Evolutionary conservation across 2,888 invertebrate genomes (phyloP).

Genomic region (Clitarchus hookeri): DNA sequence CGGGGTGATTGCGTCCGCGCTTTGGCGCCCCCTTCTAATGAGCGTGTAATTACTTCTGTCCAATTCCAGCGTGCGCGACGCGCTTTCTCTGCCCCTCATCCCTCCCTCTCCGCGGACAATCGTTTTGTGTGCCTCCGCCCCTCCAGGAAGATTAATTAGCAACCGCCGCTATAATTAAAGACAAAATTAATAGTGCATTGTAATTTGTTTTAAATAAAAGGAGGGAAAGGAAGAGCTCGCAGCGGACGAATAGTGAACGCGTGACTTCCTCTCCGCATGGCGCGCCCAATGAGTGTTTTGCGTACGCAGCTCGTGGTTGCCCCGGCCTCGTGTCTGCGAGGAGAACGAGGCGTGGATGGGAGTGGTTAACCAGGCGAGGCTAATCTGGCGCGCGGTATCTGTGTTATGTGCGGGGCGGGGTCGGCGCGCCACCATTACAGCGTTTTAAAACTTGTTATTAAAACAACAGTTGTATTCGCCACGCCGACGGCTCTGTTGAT

Average conservation of each 20-base stretch:
- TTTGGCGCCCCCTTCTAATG: neutral
- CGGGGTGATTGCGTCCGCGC: neutral
- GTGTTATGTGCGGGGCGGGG: neutral
- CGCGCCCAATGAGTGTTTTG: neutral
- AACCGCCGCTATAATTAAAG: constrained; percentile 19
- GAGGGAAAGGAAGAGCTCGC: neutral
- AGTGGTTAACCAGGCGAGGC: neutral
- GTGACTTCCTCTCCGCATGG: neutral
- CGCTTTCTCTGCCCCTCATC: neutral
- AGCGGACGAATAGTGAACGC: neutral
- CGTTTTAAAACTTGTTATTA: constrained; percentile 11
- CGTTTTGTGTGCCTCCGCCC: neutral
- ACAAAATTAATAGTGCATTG: constrained; percentile 22
- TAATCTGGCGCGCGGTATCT: neutral
- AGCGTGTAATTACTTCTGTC: neutral
- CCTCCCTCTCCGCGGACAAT: neutral
- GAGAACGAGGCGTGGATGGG: neutral
- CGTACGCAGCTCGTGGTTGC: neutral
- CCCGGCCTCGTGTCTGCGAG: neutral
- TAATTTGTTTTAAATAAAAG: constrained; percentile 4
- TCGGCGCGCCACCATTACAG: constrained; percentile 7
- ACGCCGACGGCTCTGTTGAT: neutral
- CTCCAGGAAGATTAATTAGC: constrained; percentile 19
- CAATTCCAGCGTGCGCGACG: constrained; percentile 14
- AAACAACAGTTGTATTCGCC: constrained; percentile 24